Conservation (phyloP, 2,797 vertebrate species). For the Oreochromis mossambicus region DNA sequence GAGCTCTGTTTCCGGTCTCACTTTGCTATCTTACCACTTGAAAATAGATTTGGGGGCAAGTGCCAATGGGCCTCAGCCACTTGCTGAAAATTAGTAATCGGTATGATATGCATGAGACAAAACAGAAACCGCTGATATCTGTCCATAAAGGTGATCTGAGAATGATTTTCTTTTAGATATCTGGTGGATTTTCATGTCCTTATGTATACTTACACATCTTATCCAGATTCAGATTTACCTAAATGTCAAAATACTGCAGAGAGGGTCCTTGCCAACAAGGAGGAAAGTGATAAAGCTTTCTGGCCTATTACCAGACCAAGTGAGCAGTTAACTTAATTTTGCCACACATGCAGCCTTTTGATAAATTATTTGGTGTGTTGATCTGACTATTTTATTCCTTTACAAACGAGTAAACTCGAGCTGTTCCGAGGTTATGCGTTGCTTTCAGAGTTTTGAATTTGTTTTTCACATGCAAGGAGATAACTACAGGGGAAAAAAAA, state of each 20-base stretch:
- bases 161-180: constrained; percentile 60
- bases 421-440: background rate
- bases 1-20: background rate
- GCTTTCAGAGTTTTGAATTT: constrained; percentile 46
- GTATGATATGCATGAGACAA: constrained; percentile 45
- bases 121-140: constrained; percentile 47
- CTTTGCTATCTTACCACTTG: background rate
- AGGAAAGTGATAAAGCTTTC: constrained; percentile 45
- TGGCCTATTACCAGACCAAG: constrained; percentile 36
- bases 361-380: background rate
- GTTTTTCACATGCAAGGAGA: constrained; percentile 35
- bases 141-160: constrained; percentile 54
- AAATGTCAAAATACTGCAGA: constrained; percentile 65
- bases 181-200: constrained; percentile 38
- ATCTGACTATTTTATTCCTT: constrained; percentile 18
- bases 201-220: constrained; percentile 50
- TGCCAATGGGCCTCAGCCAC: constrained; percentile 27
- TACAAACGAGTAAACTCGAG: background rate
- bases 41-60: constrained; percentile 15
- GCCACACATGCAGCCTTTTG: background rate
- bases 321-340: constrained; percentile 41
- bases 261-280: constrained; percentile 63
- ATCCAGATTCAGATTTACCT: constrained; percentile 64
- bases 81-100: constrained; percentile 37
- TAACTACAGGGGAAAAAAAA: constrained; percentile 45